Percentiles rank a stretch among this genome's conserved stretches.
Conservation (phyloP, 2,113 vertebrate genomes). For the Merops nubicus region DNA sequence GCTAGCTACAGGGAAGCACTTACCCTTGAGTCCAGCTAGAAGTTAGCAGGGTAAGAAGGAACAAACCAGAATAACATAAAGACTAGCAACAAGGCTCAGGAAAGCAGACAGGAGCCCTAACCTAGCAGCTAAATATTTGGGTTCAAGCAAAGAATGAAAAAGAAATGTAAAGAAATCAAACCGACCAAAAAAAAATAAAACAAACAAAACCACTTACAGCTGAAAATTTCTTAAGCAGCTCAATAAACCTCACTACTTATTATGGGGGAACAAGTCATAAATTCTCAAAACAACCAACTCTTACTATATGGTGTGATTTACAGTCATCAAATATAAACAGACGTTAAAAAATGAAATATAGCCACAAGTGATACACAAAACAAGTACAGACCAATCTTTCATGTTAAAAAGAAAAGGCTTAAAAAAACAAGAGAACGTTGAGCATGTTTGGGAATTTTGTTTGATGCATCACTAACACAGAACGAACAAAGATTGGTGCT, state of each 20-base stretch:
- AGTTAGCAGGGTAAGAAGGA: conserved; percentile 99
- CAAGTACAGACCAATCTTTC: conserved; percentile 67
- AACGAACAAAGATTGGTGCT: conserved; percentile 56
- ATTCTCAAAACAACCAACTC: conserved; percentile 69
- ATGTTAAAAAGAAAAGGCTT: conserved; percentile 48
- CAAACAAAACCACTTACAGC: conserved; percentile 54
- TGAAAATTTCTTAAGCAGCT: conserved; percentile 70
- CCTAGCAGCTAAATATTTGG: conserved; percentile 97
- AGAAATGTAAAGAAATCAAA: conserved; percentile 83
- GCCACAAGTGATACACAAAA: conserved; percentile 66
- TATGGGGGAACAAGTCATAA: conserved; percentile 70
- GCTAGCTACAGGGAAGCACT: conserved; percentile 97
- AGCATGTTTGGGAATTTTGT: conserved; percentile 50
- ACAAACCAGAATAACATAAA: conserved; percentile 99
- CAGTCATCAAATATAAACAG: conserved; percentile 71
- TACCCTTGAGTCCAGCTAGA: conserved; percentile 99
- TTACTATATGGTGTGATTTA: conserved; percentile 65
- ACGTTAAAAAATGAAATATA: conserved; percentile 71
- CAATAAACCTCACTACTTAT: conserved; percentile 51
- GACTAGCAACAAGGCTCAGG: conserved; percentile 99
- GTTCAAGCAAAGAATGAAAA: conserved; percentile 98
- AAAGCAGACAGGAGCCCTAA: conserved; percentile 99
- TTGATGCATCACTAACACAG: conserved; percentile 64
- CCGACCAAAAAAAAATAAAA: conserved; percentile 51
- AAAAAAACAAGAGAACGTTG: neutral